Conservation (phyloP, 2,797 vertebrate genomes). For the Phalanger gymnotis region DNA sequence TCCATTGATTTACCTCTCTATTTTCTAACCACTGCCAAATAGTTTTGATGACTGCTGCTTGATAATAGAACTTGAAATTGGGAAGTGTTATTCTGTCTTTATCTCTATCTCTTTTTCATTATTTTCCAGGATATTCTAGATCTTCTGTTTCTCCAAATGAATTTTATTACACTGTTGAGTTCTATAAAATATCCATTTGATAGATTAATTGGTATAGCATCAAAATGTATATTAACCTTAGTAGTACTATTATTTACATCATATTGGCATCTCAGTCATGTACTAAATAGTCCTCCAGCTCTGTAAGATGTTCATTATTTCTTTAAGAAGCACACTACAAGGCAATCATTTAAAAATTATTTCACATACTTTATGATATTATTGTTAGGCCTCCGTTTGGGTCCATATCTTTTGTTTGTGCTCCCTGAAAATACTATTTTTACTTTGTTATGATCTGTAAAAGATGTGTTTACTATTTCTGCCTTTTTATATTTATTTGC, state of each 20-base stretch:
- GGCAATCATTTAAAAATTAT: neutral
- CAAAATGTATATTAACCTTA: neutral
- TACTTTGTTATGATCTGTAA: neutral
- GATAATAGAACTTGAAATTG: neutral
- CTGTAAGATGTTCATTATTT: neutral
- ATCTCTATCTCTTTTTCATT: neutral
- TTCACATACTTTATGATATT: neutral
- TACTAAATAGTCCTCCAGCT: neutral
- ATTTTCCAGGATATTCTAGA: neutral
- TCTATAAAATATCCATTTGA: neutral
- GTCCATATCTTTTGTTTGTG: neutral
- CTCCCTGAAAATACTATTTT: neutral
- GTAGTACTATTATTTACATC: neutral
- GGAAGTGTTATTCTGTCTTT: neutral
- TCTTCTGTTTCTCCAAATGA: neutral
- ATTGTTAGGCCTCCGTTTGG: neutral
- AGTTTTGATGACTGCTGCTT: neutral
- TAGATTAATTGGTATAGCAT: neutral
- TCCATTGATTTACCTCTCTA: neutral
- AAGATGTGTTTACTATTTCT: neutral
- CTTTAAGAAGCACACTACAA: neutral
- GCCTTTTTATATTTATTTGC: neutral
- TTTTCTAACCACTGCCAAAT: neutral
- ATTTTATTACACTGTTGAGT: neutral
- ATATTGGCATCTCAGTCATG: neutral